phyloP scores from a whole-genome alignment of 2,797 vertebrate genomes.

The Acrocephalus scirpaceus region DNA sequence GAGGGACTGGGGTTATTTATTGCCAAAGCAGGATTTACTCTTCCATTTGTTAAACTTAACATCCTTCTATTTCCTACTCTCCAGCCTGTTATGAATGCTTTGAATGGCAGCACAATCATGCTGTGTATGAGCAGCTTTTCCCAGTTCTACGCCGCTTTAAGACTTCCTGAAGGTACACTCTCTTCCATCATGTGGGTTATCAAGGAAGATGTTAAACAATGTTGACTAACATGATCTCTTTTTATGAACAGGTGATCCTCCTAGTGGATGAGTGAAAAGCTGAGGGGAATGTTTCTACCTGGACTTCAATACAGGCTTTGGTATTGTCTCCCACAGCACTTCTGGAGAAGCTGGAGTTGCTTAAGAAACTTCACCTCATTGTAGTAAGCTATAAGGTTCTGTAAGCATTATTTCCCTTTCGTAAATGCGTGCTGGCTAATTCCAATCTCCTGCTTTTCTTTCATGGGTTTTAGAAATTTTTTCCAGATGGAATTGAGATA shows the following conservation, averaged over 20 bases:
- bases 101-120: neutral
- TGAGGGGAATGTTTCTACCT: neutral
- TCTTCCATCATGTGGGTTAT: neutral
- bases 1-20: neutral
- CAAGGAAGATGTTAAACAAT: neutral
- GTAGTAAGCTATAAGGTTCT: neutral
- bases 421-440: neutral
- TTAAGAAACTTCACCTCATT: neutral
- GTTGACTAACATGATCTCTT: neutral
- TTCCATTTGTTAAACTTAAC: neutral
- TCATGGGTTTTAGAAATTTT: neutral
- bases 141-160: neutral
- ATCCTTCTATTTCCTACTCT: neutral
- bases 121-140: rapidly evolving
- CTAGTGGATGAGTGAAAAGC: neutral
- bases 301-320: neutral
- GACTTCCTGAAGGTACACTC: neutral
- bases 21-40: neutral
- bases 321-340: neutral
- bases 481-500: neutral
- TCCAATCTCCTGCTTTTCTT: neutral
- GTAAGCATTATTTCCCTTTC: neutral
- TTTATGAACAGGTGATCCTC: rapidly evolving
- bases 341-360: neutral
- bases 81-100: neutral